phyloP scores from a whole-genome alignment of 2,113 vertebrate genomes.

The Siniperca knerii region DNA sequence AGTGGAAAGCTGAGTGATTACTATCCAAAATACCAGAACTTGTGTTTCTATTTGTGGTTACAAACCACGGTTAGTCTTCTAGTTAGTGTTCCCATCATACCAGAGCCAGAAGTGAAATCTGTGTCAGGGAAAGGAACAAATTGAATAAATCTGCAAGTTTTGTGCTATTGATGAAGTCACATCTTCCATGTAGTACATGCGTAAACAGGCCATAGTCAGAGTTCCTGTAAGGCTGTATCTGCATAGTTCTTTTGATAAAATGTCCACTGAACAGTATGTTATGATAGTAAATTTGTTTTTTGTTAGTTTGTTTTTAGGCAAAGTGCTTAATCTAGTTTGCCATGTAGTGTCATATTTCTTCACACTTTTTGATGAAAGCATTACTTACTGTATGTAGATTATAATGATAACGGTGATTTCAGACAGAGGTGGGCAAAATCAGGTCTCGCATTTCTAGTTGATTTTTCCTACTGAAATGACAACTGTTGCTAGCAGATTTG shows the following conservation, averaged over 20 bases:
- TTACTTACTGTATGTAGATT: neutral
- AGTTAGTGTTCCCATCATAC: slow-evolving; percentile 22
- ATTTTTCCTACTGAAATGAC: neutral
- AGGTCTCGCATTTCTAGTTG: neutral
- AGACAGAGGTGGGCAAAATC: neutral
- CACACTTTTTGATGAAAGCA: neutral
- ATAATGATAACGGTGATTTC: neutral
- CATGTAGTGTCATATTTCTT: neutral
- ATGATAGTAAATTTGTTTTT: neutral
- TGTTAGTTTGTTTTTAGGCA: neutral
- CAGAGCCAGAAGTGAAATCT: slow-evolving; percentile 45
- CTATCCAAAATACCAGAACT: slow-evolving; percentile 48
- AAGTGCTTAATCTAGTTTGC: neutral
- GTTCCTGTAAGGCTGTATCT: neutral
- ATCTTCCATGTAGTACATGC: slow-evolving; percentile 25
- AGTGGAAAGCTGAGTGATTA: slow-evolving; percentile 53
- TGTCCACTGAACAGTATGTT: neutral
- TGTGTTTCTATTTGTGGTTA: slow-evolving; percentile 60
- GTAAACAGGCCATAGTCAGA: neutral
- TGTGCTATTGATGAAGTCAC: slow-evolving; percentile 30
- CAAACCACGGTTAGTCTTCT: slow-evolving; percentile 26
- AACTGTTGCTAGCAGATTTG: neutral
- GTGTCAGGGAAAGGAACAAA: slow-evolving; percentile 17
- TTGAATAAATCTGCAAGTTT: slow-evolving; percentile 39
- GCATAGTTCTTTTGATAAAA: neutral